Evolutionary conservation across 1,140 invertebrate genomes (phyloP), one percentile per base, ranked within the genome.

Genomic region (Onthophagus taurus): DNA sequence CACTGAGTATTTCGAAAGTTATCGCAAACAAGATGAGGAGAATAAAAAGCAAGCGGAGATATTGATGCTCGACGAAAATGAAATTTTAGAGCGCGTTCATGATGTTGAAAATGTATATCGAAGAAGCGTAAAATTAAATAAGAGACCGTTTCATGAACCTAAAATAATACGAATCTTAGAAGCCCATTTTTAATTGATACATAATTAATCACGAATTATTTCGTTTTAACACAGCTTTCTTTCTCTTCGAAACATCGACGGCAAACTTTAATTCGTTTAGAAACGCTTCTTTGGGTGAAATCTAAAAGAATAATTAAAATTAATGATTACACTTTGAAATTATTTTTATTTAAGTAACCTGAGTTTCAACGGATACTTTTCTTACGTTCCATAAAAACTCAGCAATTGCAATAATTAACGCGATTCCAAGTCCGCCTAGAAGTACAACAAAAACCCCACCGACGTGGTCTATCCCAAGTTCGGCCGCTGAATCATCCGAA

Each of bases 361-460:
- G 80, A 65, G 89, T 80, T 45, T 79, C 75, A 9, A 84, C 71
- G 1, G 85, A 81, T 16, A 87, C 74, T 60, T 86, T 79, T 47
- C 80, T 70, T 8, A 87, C 76, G 55, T 89, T 85, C 80, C 85
- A 84, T 1, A 89, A 58, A 54, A 90, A 91, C 65, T 93, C 89
- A 5, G 78, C 67, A 7, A 84, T 66, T 0, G 77, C 79, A 44
- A 87, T 72, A 3, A 80, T 51, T 14, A 80, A 69, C 0, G 82
- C 78, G 8, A 77, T 66, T 1, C 66, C 54, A 33, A 80, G 77
- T 0, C 86, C 86, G 14, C 73, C 72, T 2, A 81, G 72, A 0
- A 96, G 66, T 0, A 94, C 87, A 1, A 94, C 76, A 63, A 92
- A 96, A 8, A 95, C 88, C 36, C 91, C 92, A 42, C 89, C 87